Percentiles rank a stretch among this genome's conserved stretches.
phyloP scores from a whole-genome alignment of 2,113 vertebrate genomes.

The Zosterops borbonicus region DNA sequence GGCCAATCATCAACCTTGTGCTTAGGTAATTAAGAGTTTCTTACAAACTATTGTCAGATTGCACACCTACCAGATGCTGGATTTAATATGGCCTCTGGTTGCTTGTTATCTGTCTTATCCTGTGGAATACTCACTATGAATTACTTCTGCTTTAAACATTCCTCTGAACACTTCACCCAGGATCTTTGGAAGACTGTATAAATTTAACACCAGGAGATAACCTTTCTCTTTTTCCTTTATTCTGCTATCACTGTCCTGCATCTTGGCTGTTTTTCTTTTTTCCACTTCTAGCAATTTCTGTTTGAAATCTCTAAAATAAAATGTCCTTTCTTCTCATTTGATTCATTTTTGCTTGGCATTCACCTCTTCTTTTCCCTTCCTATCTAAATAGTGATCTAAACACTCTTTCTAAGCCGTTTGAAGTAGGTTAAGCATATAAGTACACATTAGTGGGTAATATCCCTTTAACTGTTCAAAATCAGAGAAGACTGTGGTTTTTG shows the following conservation, averaged over 20 bases:
- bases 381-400: background rate
- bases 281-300: background rate
- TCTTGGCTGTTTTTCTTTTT: background rate
- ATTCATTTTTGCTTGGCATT: background rate
- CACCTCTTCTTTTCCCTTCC: background rate
- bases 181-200: background rate
- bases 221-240: background rate
- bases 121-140: background rate
- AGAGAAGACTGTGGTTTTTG: background rate
- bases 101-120: background rate
- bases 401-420: background rate
- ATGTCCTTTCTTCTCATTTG: background rate
- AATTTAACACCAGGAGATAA: background rate
- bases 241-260: background rate
- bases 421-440: background rate
- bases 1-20: background rate
- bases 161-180: background rate
- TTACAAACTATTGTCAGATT: background rate
- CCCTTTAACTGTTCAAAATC: background rate
- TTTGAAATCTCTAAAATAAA: slow-evolving; percentile 21
- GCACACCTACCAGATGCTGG: background rate
- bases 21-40: background rate
- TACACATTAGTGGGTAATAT: background rate
- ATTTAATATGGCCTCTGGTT: background rate
- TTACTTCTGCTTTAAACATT: slow-evolving; percentile 18